Conservation (phyloP, 2,113 vertebrate species). For the Ameiurus melas region DNA sequence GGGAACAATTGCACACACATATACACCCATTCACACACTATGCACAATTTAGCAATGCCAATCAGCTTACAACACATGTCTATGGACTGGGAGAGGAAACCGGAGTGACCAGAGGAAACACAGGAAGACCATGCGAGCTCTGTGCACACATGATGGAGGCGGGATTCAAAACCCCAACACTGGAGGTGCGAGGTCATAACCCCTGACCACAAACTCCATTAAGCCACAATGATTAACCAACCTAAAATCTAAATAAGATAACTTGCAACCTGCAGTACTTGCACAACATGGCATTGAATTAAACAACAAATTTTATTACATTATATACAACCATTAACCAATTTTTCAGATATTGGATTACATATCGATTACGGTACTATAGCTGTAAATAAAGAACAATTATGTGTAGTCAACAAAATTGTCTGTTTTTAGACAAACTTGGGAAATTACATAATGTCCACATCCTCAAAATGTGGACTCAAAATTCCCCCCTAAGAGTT, state of each 20-base stretch:
- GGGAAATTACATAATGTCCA: background rate
- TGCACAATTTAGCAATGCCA: too few relatives aligned
- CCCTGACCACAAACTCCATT: background rate
- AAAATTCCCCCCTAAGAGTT: background rate
- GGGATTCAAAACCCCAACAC: too few relatives aligned
- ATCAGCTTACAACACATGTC: too few relatives aligned
- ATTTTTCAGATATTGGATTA: background rate
- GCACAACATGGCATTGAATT: background rate
- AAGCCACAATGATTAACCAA: background rate
- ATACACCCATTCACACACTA: too few relatives aligned
- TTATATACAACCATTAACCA: background rate
- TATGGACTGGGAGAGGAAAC: too few relatives aligned
- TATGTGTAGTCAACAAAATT: background rate
- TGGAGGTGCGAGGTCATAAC: too few relatives aligned
- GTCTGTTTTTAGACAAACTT: background rate
- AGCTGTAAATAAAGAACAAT: background rate
- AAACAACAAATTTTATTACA: background rate
- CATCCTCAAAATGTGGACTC: background rate
- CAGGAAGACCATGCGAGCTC: too few relatives aligned
- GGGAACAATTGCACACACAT: too few relatives aligned
- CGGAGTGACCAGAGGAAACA: too few relatives aligned
- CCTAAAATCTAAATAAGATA: background rate
- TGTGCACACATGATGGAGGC: too few relatives aligned
- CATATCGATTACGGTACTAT: background rate
- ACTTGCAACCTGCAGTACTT: background rate